These are phyloP conservation scores for Stichopus horrens DNA, from an alignment of 53 echinoderm and acorn worm species.

Conservation along the genomic window DNA sequence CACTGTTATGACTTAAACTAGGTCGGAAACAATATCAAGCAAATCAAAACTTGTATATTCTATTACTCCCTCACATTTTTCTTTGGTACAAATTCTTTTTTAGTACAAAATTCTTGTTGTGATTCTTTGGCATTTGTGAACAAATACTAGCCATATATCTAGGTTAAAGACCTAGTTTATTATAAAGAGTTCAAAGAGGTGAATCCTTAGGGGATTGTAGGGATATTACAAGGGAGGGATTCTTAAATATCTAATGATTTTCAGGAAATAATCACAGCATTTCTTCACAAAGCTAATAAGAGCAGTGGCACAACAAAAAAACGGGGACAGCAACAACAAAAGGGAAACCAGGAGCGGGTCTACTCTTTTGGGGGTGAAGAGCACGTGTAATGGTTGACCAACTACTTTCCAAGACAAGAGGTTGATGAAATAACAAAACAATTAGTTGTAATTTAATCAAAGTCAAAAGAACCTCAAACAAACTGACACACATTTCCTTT, in stretches of 20 bases:
- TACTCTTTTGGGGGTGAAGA: constrained; percentile 3
- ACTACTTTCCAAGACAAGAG: not conserved
- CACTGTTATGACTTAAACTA: constrained; percentile 1
- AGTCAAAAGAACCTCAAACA: not conserved
- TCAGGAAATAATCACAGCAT: constrained; percentile 20
- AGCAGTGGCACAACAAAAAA: not conserved
- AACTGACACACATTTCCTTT: not conserved
- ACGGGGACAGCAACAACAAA: not conserved
- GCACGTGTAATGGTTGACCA: constrained; percentile 5
- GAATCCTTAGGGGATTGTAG: constrained; percentile 6
- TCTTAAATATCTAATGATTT: constrained; percentile 24
- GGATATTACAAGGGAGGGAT: not conserved
- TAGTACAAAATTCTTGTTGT: constrained; percentile 30
- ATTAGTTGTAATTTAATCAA: not conserved
- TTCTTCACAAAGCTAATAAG: not conserved
- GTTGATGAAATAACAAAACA: not conserved
- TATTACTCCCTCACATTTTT: constrained; percentile 11
- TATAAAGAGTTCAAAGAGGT: not conserved
- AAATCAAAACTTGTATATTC: constrained; percentile 33
- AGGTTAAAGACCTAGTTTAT: constrained; percentile 33
- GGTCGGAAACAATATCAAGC: constrained; percentile 17
- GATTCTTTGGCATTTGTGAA: constrained; percentile 25
- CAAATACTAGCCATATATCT: constrained; percentile 37
- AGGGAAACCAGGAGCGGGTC: not conserved
- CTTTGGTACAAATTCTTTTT: constrained; percentile 36